Conservation (phyloP, 2,888 invertebrate genomes). For the Hypomecis punctinalis region DNA sequence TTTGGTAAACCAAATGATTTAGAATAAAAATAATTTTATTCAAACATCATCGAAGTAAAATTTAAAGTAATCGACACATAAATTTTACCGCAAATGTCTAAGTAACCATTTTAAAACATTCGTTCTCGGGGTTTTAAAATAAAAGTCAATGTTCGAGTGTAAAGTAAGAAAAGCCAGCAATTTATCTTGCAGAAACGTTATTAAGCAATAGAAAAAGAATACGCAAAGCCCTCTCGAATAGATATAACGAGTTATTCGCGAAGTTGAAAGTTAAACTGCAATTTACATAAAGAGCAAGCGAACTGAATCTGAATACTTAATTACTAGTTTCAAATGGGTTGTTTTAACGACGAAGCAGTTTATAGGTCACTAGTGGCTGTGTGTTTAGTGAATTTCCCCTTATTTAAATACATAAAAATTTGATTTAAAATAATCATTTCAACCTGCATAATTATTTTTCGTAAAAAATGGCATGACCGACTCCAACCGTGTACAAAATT, state of each 20-base stretch:
- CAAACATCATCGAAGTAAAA: no score
- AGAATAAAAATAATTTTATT: no score
- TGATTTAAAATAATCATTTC: no score
- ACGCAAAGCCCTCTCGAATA: slow-evolving; percentile 21
- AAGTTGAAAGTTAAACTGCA: slow-evolving; percentile 36
- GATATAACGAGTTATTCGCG: slow-evolving; percentile 33
- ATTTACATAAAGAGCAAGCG: slow-evolving; percentile 33
- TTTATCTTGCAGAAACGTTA: slow-evolving; percentile 24
- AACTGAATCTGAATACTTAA: slow-evolving; percentile 38
- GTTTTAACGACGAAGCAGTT: slow-evolving; percentile 8
- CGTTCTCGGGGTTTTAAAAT: slow-evolving; percentile 8
- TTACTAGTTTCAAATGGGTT: slow-evolving; percentile 19
- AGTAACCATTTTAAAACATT: slow-evolving; percentile 1
- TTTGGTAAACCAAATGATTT: no score
- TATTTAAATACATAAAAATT: no score
- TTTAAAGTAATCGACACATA: no score
- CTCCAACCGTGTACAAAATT: no score
- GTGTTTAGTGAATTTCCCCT: no score
- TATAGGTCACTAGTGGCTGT: background rate
- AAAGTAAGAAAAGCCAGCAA: slow-evolving; percentile 24
- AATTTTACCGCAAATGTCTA: background rate
- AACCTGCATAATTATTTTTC: no score
- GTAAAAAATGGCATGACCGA: no score
- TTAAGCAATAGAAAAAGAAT: slow-evolving; percentile 30
- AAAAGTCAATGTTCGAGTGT: slow-evolving; percentile 16